Evolutionary conservation across 2,888 invertebrate species (phyloP).

Genomic region (Phorcus lineatus): DNA sequence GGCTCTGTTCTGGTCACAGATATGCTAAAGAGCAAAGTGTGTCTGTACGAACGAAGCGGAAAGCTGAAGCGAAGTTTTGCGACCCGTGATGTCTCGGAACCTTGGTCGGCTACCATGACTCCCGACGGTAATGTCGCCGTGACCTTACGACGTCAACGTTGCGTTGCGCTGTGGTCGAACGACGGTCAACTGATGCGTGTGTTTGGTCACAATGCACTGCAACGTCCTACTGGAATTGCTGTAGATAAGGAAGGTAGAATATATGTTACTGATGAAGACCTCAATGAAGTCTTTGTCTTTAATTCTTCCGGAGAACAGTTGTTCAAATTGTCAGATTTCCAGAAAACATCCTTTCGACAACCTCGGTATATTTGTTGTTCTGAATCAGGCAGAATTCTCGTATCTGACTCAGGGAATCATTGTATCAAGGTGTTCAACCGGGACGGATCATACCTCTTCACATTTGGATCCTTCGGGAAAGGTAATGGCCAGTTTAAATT

Average conservation of each 20-base stretch:
- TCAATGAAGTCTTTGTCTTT: slow-evolving; percentile 65
- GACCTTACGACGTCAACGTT: slow-evolving; percentile 53
- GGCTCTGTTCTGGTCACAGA: slow-evolving; percentile 58
- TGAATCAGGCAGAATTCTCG: slow-evolving; percentile 73
- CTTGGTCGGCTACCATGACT: slow-evolving; percentile 56
- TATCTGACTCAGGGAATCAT: slow-evolving; percentile 78
- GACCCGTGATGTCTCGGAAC: slow-evolving; percentile 47
- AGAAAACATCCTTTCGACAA: slow-evolving; percentile 74
- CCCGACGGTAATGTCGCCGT: slow-evolving; percentile 56
- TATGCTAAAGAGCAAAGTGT: slow-evolving; percentile 48
- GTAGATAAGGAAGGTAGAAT: slow-evolving; percentile 70
- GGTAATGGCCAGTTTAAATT: slow-evolving; percentile 77
- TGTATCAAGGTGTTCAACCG: slow-evolving; percentile 76
- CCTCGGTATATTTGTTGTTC: slow-evolving; percentile 77
- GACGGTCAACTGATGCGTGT: slow-evolving; percentile 42
- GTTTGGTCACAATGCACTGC: slow-evolving; percentile 50
- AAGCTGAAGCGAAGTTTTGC: slow-evolving; percentile 31
- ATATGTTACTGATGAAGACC: slow-evolving; percentile 77
- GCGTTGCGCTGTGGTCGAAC: slow-evolving; percentile 52
- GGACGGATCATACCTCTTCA: slow-evolving; percentile 74
- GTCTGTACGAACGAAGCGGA: slow-evolving; percentile 33
- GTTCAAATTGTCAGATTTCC: slow-evolving; percentile 71
- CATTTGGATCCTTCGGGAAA: slow-evolving; percentile 76
- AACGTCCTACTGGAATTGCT: slow-evolving; percentile 55
- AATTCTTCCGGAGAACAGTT: not conserved